Conservation (phyloP, 1,140 invertebrate species). For the Sarcophaga peregrina region DNA sequence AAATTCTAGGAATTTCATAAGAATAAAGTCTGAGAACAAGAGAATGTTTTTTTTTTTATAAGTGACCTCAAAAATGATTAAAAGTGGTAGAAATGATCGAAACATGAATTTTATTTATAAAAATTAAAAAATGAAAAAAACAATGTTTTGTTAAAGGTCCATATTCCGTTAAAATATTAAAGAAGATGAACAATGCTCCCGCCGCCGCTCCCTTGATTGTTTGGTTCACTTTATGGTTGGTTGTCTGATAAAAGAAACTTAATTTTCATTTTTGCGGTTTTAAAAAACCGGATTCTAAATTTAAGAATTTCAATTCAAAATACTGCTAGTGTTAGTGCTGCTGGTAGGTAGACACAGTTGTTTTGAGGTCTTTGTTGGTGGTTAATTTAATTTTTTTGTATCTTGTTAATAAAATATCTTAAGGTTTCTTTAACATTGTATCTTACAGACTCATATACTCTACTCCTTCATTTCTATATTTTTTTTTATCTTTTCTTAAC, state of each 20-base stretch:
- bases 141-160: neutral
- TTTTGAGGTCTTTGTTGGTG: neutral
- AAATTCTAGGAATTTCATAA: no score
- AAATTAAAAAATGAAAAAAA: no score
- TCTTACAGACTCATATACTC: neutral
- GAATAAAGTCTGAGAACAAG: no score
- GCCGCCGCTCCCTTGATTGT: neutral
- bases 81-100: no score
- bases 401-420: neutral
- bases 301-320: neutral
- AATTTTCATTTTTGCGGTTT: neutral
- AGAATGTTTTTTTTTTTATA: no score
- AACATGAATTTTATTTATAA: no score
- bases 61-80: no score
- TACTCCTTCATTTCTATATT: neutral
- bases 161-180: constrained; percentile 11
- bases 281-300: neutral
- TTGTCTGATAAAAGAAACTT: neutral
- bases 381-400: neutral
- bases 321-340: neutral
- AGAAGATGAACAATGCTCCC: neutral
- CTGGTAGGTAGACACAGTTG: neutral
- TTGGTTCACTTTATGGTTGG: neutral
- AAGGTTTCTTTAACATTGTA: constrained; percentile 11
- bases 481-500: constrained; percentile 4